These are phyloP conservation scores for Tarsius wallacei DNA, from an alignment of 2,797 vertebrate species.

Conservation along the genomic window DNA sequence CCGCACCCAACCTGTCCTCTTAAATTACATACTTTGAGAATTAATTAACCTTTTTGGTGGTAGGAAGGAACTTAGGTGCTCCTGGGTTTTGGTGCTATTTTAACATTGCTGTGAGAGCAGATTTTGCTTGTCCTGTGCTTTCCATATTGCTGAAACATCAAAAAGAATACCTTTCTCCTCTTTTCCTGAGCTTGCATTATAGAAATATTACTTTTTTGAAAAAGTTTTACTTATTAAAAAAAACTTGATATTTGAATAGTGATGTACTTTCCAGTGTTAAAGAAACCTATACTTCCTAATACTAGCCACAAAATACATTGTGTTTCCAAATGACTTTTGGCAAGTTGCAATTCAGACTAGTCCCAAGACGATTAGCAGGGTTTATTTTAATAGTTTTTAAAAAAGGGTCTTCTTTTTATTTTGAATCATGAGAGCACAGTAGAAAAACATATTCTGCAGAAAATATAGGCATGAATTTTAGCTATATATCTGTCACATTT, in stretches of 20 bases:
- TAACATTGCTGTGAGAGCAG: background rate
- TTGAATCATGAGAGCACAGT: background rate
- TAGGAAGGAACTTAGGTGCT: background rate
- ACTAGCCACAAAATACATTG: background rate
- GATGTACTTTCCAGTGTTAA: background rate
- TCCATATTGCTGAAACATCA: conserved; percentile 9
- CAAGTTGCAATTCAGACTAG: background rate
- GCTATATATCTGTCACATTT: background rate
- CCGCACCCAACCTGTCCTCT: too few species aligned
- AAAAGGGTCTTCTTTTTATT: conserved; percentile 23
- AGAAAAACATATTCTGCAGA: background rate
- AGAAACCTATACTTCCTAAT: background rate
- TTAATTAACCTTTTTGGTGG: background rate
- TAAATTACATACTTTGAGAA: background rate
- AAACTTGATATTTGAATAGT: conserved; percentile 32
- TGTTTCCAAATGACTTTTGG: background rate
- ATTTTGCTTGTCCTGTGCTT: conserved; percentile 43
- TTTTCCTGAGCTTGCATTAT: background rate
- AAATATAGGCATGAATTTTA: conserved; percentile 44
- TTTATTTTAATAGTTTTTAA: conserved; percentile 52
- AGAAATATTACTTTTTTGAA: conserved; percentile 26
- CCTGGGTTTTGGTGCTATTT: conserved; percentile 18
- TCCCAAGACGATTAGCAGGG: background rate
- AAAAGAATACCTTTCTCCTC: background rate
- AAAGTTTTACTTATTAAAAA: conserved; percentile 45